Evolutionary conservation across 2,797 vertebrate species (phyloP).

Genomic region (Cirrhinus molitorella): DNA sequence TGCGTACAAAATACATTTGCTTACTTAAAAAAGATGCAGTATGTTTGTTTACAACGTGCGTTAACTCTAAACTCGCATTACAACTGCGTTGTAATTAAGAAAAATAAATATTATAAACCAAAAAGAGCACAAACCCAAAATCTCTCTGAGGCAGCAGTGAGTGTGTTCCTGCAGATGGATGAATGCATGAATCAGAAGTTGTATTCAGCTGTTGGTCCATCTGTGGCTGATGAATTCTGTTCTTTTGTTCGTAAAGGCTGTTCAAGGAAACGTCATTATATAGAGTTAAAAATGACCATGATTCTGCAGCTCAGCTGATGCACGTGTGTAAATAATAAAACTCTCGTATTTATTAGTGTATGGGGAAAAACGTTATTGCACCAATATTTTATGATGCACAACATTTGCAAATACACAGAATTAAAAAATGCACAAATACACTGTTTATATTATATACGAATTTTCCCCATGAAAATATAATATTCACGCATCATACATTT

Average conservation of each 20-base stretch:
- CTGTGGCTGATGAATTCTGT: slow-evolving; percentile 6
- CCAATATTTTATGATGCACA: background rate
- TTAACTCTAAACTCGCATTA: background rate
- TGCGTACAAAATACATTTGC: background rate
- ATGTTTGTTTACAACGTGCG: background rate
- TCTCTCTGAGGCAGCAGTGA: background rate
- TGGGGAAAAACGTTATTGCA: background rate
- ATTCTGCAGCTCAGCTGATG: background rate
- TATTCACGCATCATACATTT: background rate
- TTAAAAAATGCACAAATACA: background rate
- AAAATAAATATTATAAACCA: background rate
- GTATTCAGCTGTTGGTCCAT: slow-evolving; percentile 32
- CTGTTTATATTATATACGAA: no score
- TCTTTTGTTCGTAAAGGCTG: slow-evolving; percentile 21
- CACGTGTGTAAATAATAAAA: background rate
- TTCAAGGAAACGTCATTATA: slow-evolving; percentile 8
- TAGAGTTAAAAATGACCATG: background rate
- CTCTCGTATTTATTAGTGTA: background rate
- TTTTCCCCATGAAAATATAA: background rate
- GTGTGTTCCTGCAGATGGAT: slow-evolving; percentile 1
- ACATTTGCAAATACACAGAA: background rate
- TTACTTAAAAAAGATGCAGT: background rate
- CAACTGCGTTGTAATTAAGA: background rate
- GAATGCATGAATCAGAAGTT: slow-evolving; percentile 20
- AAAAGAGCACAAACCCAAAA: background rate